These are phyloP conservation scores for Acleris laterana DNA, from an alignment of 2,888 invertebrate species.

Conservation along the genomic window DNA sequence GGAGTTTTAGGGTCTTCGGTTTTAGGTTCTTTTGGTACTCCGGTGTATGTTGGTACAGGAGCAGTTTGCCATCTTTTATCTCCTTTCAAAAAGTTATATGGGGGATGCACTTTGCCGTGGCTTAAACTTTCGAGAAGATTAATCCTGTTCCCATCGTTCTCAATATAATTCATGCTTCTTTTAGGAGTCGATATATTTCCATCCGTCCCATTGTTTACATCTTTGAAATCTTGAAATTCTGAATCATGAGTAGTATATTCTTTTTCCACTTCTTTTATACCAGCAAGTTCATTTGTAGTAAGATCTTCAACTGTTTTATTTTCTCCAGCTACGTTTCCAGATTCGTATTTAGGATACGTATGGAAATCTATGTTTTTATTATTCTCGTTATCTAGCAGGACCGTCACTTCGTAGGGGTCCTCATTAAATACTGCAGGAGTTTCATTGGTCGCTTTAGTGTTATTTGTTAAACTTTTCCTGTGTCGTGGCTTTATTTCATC, in stretches of 20 bases:
- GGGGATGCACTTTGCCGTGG: conserved; percentile 44
- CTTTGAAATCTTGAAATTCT: conserved; percentile 4
- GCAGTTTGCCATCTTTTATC: conserved; percentile 58
- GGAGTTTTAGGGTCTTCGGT: conserved; percentile 45
- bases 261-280: not conserved
- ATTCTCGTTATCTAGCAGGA: conserved; percentile 51
- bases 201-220: conserved; percentile 22
- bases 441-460: conserved; percentile 45
- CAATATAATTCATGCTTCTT: conserved; percentile 57
- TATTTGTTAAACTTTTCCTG: conserved; percentile 51
- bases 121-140: conserved; percentile 54
- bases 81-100: conserved; percentile 49
- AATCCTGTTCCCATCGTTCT: conserved; percentile 50
- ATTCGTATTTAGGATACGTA: conserved; percentile 5
- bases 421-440: conserved; percentile 58
- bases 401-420: conserved; percentile 66
- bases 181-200: conserved; percentile 46
- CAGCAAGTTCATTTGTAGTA: conserved; percentile 13
- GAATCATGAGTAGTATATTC: not conserved
- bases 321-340: not conserved
- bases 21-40: conserved; percentile 51
- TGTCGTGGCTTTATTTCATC: conserved; percentile 45
- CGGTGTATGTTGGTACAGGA: conserved; percentile 54
- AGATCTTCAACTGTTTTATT: conserved; percentile 24
- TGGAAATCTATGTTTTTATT: conserved; percentile 38